A percentile compares a stretch with the other conserved stretches of the same genome.
phyloP scores from a whole-genome alignment of 2,113 vertebrate species.

The Pogona vitticeps region DNA sequence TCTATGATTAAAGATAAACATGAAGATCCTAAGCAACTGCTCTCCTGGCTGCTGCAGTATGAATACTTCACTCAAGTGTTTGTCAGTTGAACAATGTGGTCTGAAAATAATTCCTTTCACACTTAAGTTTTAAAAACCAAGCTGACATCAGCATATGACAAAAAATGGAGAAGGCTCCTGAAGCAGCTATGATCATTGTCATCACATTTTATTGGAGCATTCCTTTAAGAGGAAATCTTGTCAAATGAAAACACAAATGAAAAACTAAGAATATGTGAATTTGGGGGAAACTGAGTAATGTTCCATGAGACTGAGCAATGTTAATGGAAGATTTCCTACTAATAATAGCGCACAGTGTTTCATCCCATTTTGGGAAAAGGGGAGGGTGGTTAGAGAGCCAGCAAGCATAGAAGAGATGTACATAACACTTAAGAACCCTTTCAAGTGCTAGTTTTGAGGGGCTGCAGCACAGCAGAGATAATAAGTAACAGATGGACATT shows the following conservation, averaged over 20 bases:
- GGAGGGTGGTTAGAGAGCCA: neutral
- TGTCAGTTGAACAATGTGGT: neutral
- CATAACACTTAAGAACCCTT: conserved; percentile 42
- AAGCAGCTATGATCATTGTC: neutral
- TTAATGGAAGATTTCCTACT: neutral
- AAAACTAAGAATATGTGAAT: neutral
- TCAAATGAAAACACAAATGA: neutral
- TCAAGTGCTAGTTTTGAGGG: conserved; percentile 52
- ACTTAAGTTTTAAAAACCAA: neutral
- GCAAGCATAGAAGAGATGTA: conserved; percentile 30
- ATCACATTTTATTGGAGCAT: neutral
- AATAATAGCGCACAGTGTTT: neutral
- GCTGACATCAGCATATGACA: neutral
- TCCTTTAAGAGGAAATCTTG: neutral
- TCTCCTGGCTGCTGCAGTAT: neutral
- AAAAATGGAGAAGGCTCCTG: neutral
- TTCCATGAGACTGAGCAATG: neutral
- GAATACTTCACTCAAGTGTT: neutral
- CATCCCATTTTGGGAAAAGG: conserved; percentile 23
- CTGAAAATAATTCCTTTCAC: neutral
- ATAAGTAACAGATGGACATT: conserved; percentile 74
- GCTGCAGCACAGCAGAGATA: conserved; percentile 61
- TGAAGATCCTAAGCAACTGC: conserved; percentile 25
- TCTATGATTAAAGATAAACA: conserved; percentile 62
- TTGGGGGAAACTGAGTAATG: neutral